These are phyloP conservation scores for Ammospiza nelsoni DNA, from an alignment of 2,113 vertebrate genomes.

Conservation along the genomic window DNA sequence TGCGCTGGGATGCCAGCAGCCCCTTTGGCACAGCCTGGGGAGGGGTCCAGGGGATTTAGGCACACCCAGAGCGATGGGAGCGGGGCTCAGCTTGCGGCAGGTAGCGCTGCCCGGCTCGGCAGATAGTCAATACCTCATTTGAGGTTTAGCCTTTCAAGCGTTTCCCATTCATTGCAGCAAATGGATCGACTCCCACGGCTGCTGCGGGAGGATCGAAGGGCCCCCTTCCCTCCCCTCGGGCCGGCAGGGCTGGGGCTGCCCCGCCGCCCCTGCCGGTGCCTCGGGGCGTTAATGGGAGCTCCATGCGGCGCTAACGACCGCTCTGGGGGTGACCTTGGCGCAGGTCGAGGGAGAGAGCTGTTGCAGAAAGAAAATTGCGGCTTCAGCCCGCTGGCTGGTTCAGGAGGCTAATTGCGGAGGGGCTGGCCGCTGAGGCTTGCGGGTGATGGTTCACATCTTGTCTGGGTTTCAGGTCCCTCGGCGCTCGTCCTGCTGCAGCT, in stretches of 20 bases:
- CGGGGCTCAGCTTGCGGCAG: background rate
- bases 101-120: background rate
- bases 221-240: background rate
- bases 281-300: background rate
- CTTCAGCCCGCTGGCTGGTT: background rate
- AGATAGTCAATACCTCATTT: constrained; percentile 59
- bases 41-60: fast-evolving
- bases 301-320: background rate
- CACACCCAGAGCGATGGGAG: fast-evolving
- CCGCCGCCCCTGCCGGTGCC: background rate
- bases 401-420: background rate
- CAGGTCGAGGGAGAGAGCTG: background rate
- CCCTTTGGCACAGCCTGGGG: background rate
- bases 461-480: background rate
- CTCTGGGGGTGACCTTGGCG: background rate
- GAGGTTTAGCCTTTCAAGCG: constrained; percentile 43
- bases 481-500: background rate
- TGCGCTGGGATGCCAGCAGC: background rate
- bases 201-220: background rate
- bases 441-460: background rate
- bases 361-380: background rate
- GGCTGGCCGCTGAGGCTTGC: background rate
- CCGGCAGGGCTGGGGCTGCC: background rate
- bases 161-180: constrained; percentile 32
- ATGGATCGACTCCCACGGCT: background rate